Evolutionary conservation across 2,888 invertebrate genomes (phyloP).

Genomic region (Tethea ocularis): DNA sequence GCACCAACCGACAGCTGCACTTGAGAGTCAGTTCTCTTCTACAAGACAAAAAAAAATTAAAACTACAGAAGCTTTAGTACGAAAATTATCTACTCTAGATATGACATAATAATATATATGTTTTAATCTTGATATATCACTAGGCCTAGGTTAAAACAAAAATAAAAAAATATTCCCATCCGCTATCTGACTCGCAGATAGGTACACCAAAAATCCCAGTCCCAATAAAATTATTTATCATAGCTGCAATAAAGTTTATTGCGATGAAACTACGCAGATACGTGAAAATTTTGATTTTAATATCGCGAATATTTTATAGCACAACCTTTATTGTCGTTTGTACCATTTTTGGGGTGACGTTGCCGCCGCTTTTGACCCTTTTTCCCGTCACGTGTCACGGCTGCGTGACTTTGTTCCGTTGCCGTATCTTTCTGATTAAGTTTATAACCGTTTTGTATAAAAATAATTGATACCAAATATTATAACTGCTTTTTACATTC

Average conservation of each 20-base stretch:
- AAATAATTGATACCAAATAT: not conserved
- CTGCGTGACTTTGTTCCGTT: not conserved
- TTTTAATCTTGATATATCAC: too few relatives aligned
- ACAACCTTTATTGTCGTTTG: not conserved
- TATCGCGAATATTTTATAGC: constrained; percentile 6
- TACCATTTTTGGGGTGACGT: not conserved
- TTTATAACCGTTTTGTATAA: not conserved
- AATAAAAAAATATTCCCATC: not conserved
- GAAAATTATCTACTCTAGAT: too few relatives aligned
- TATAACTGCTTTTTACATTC: too few relatives aligned
- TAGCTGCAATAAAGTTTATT: constrained; percentile 6
- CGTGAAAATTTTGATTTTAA: constrained; percentile 4
- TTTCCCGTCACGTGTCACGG: not conserved
- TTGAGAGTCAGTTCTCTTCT: too few relatives aligned
- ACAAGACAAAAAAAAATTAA: too few relatives aligned
- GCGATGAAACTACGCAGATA: constrained; percentile 6
- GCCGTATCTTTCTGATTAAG: not conserved
- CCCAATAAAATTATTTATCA: constrained; percentile 9
- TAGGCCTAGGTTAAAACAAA: too few relatives aligned
- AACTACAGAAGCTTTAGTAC: too few relatives aligned
- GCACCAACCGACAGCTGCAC: too few relatives aligned
- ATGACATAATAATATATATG: too few relatives aligned
- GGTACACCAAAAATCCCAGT: not conserved
- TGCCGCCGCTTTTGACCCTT: not conserved
- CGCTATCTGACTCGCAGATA: not conserved